A percentile compares a stretch with the other conserved stretches of the same genome.
Evolutionary conservation across 2,797 vertebrate species (phyloP).

Genomic region (Phaenicophaeus curvirostris): DNA sequence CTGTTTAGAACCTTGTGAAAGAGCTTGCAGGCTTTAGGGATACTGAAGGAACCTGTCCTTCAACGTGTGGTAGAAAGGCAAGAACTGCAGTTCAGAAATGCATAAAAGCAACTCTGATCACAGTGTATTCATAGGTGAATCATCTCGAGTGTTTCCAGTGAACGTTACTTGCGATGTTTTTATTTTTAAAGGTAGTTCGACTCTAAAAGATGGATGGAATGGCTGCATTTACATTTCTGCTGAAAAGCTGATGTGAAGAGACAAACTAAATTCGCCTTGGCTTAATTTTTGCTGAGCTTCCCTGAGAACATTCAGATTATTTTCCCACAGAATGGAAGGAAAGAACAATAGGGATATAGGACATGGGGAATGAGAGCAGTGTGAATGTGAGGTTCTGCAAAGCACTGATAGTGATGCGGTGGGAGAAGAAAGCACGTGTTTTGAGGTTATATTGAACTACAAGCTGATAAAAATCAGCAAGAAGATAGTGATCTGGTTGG

Average conservation of each 20-base stretch:
- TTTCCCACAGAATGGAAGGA: not conserved
- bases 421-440: too few species aligned
- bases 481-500: too few species aligned
- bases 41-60: too few species aligned
- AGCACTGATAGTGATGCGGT: too few species aligned
- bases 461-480: too few species aligned
- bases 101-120: not conserved
- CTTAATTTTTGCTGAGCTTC: not conserved
- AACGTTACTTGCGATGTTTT: not conserved
- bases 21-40: too few species aligned
- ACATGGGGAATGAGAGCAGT: not conserved
- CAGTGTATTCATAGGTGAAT: not conserved
- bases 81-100: too few species aligned
- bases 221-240: not conserved
- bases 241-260: not conserved
- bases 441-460: too few species aligned
- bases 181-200: not conserved
- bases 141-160: not conserved
- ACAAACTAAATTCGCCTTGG: not conserved
- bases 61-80: too few species aligned
- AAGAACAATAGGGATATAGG: not conserved
- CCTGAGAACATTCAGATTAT: not conserved
- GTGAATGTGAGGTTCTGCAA: not conserved
- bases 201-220: not conserved
- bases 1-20: not conserved